A percentile compares a stretch with the other conserved stretches of the same genome.
Evolutionary conservation across 2,797 vertebrate genomes (phyloP).

Genomic region (Pseudocheirus occidentalis): DNA sequence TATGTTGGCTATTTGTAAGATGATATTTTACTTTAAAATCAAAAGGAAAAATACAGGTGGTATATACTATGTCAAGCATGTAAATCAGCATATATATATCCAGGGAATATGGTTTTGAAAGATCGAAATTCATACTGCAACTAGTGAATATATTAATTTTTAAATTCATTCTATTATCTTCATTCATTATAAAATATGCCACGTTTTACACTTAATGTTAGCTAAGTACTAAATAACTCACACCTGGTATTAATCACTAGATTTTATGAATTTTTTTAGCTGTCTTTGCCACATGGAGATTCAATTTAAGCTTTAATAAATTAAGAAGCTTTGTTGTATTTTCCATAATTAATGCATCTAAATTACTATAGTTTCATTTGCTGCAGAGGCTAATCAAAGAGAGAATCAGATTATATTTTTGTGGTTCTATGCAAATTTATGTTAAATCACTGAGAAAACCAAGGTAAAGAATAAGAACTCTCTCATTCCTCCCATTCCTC

Average conservation of each 20-base stretch:
- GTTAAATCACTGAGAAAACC: background rate
- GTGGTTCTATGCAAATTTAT: background rate
- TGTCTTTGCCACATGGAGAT: conserved; percentile 2
- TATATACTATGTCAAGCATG: conserved; percentile 37
- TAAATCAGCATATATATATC: conserved; percentile 60
- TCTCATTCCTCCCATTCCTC: background rate
- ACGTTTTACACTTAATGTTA: background rate
- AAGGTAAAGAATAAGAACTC: background rate
- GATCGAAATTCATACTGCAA: conserved; percentile 58
- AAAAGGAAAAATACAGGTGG: conserved; percentile 62
- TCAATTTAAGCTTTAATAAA: background rate
- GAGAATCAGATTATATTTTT: conserved; percentile 17
- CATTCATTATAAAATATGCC: background rate
- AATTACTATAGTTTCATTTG: background rate
- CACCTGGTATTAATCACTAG: conserved; percentile 38
- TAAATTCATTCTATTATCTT: conserved; percentile 32
- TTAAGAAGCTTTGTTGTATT: conserved; percentile 7
- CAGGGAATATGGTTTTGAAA: conserved; percentile 70
- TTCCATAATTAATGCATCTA: conserved; percentile 13
- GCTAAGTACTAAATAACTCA: conserved; percentile 38
- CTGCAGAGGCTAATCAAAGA: background rate
- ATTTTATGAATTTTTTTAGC: conserved; percentile 7
- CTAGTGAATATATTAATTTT: conserved; percentile 50
- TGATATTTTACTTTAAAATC: conserved; percentile 62
- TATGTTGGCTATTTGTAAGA: conserved; percentile 58